A percentile compares a stretch with the other conserved stretches of the same genome.
These are phyloP conservation scores for Mus spicilegus DNA, from an alignment of 2,113 vertebrate genomes.

Conservation along the genomic window DNA sequence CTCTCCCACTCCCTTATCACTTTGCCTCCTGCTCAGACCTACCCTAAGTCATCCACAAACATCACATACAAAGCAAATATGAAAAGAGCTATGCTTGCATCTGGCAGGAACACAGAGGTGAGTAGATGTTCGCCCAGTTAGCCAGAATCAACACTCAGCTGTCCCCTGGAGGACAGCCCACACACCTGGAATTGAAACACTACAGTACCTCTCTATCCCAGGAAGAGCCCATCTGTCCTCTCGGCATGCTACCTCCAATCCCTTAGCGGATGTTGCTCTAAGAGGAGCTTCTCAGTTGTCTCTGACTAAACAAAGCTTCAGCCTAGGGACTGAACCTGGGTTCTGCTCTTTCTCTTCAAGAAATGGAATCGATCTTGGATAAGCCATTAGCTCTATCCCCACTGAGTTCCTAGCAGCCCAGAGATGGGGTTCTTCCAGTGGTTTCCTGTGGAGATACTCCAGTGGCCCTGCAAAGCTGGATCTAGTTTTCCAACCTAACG, in stretches of 20 bases:
- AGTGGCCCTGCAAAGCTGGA: background rate
- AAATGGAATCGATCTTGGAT: background rate
- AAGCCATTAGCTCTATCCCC: background rate
- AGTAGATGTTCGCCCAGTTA: background rate
- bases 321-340: background rate
- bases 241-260: background rate
- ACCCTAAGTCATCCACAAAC: background rate
- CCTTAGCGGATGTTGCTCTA: background rate
- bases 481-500: background rate
- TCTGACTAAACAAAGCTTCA: background rate
- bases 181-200: background rate
- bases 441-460: background rate
- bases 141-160: constrained; percentile 14
- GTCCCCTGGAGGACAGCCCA: background rate
- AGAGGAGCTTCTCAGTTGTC: background rate
- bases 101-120: background rate
- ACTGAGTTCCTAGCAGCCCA: background rate
- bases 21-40: background rate
- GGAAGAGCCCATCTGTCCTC: background rate
- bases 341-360: background rate
- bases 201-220: background rate
- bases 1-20: background rate
- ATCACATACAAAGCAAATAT: background rate
- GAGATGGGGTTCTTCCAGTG: background rate
- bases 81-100: background rate